Base-by-base conservation (phyloP, 2,888 invertebrate genomes). In the Mystacides longicornis region DNA sequence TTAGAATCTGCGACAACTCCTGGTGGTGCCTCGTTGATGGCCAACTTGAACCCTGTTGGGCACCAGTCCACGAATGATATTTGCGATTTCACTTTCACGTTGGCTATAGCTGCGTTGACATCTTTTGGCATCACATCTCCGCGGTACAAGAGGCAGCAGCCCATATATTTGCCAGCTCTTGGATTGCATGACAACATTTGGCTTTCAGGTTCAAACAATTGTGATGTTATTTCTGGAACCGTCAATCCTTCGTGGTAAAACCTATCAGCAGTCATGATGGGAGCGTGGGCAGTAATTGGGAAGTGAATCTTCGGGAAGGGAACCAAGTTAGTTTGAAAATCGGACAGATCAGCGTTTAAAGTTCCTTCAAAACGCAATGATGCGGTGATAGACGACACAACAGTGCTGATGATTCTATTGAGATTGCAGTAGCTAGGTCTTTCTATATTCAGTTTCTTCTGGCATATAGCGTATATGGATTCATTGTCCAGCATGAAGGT, bases 401-500 rank as follows among this genome's bases (percentile, higher is more conserved):
- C 84, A 71, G 88, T 87, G 63, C 90, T 89, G 62, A 93, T 90
- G 23, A 93, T 79, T 53, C 92, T 78, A 69, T 93, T 93, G 58
- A 93, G 74, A 69, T 92, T 92, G 43, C 85, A 83, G 68, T 92
- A 93, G 2, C 88, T 84, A 0, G 93, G 93, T 45, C 91, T 77
- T 65, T 87, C 87, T 59, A 94, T 90, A 63, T 86, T 86, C 50
- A 96, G 78, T 65, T 88, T 88, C 59, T 87, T 81, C 56, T 89
- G 80, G 72, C 94, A 94, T 64, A 95, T 93, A 67, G 94, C 93
- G 69, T 93, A 93, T 65, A 94, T 86, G n/a, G 95, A 94, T 69
- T 95, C 93, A 66, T 95, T 95, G 76, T 95, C 95, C 19, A 93
- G 90, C 87, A 93, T 90, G 69, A 95, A 95, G 1, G 92, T 89